A percentile compares a stretch with the other conserved stretches of the same genome.
These are phyloP conservation scores for Cynaeus angustus DNA, from an alignment of 2,888 invertebrate species.

Conservation along the genomic window DNA sequence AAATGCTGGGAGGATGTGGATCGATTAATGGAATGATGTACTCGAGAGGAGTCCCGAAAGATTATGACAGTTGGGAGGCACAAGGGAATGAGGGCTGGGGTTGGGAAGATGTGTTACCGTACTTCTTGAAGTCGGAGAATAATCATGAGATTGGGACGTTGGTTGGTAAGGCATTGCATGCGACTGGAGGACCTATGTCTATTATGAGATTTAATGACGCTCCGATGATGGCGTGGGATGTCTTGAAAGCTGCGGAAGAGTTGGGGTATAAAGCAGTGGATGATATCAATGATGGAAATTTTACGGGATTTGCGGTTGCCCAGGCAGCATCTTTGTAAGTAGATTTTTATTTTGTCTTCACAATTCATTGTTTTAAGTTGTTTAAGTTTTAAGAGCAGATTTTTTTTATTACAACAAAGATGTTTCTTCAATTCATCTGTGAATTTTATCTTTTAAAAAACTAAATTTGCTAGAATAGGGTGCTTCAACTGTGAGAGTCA, in stretches of 20 bases:
- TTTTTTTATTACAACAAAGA: too few relatives aligned
- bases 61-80: slow-evolving; percentile 81
- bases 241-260: slow-evolving; percentile 77
- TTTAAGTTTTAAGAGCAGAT: too few relatives aligned
- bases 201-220: slow-evolving; percentile 78
- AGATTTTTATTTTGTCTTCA: too few relatives aligned
- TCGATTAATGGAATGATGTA: slow-evolving; percentile 86
- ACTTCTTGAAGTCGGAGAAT: slow-evolving; percentile 79
- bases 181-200: slow-evolving; percentile 76
- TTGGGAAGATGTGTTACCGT: slow-evolving; percentile 76
- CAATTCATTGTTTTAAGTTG: too few relatives aligned
- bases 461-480: too few relatives aligned
- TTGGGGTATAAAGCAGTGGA: slow-evolving; percentile 75
- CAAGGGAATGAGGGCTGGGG: slow-evolving; percentile 81
- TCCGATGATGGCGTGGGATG: slow-evolving; percentile 74
- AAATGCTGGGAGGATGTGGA: slow-evolving; percentile 79
- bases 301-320: slow-evolving; percentile 77
- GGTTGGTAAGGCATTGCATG: slow-evolving; percentile 73
- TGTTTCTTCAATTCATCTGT: too few relatives aligned
- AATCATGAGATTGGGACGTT: slow-evolving; percentile 74
- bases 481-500: too few relatives aligned
- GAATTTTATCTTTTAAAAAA: too few relatives aligned
- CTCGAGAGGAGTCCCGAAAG: slow-evolving; percentile 79
- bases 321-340: slow-evolving; percentile 67
- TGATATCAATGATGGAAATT: slow-evolving; percentile 77